phyloP scores from a whole-genome alignment of 2,888 invertebrate genomes.

The Tetheella fluctuosa region DNA sequence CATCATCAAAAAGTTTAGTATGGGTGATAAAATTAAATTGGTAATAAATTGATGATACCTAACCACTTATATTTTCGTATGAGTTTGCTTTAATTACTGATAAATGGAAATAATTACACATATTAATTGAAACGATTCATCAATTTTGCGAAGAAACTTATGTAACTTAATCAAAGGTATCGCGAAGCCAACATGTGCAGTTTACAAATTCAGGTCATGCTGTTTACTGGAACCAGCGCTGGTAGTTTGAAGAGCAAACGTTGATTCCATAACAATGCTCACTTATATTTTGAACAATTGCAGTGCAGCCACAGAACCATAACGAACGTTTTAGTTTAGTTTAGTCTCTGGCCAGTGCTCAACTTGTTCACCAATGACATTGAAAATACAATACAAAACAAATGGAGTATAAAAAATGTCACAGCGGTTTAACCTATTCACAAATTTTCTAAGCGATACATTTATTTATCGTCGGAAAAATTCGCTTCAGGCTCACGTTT shows the following conservation, averaged over 20 bases:
- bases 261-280: conserved; percentile 8
- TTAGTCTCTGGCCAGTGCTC: not conserved
- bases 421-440: conserved; percentile 5
- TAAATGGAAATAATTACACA: no score
- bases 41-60: no score
- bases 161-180: not conserved
- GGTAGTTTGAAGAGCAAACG: not conserved
- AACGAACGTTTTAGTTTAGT: conserved; percentile 6
- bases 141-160: not conserved
- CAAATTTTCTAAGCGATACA: not conserved
- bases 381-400: conserved; percentile 8
- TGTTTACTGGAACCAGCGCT: conserved; percentile 1
- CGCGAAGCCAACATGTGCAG: not conserved
- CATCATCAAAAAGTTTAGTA: not conserved
- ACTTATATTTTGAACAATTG: conserved; percentile 6
- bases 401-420: conserved; percentile 9
- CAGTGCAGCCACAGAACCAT: not conserved
- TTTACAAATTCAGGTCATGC: conserved; percentile 12
- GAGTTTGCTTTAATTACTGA: no score
- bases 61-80: no score
- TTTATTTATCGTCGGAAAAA: not conserved
- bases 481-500: not conserved
- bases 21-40: no score
- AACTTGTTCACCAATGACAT: conserved; percentile 9
- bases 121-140: not conserved